Base-by-base conservation (phyloP, 2,113 vertebrate species). In the Trematocara zebra region DNA sequence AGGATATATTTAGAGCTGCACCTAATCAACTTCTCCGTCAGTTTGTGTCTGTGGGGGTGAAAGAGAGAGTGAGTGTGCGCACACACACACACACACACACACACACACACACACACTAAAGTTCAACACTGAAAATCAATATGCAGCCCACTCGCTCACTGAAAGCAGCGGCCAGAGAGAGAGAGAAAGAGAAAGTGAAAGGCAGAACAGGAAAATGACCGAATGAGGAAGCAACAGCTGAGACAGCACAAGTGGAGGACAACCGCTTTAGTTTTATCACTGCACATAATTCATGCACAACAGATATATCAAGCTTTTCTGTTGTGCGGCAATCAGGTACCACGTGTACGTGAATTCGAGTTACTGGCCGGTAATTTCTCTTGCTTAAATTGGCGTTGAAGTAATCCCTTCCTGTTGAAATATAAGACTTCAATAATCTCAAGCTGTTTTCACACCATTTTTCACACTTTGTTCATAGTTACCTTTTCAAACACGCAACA, bases 1-100 rank as follows among this genome's bases (percentile, higher is more conserved):
- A 86, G 92, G 95, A 93, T 96, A 95, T 93, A 96, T 96, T 95
- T 96, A 95, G 93, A 96, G 94, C 93, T 61, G 94, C 91, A 90
- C 86, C 94, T 96, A 95, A 95, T 95, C 95, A 96, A 96, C 94
- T 95, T 94, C 91, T 94, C 89, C 91, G 91, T 92, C 95, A 88
- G 93, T 89, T 89, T 92, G 91, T 93, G 95, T 95, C 91, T 94
- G 91, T 93, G 94, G 87, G 93, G 94, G 94, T 86, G 93, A 90
- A 61, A 83, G 81, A 28, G 86, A 84, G 90, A 89, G 89, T 3
- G 59, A 69, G 80, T 87, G 83, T 78, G 53, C 28, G 2, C 35
- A 14, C 33, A 10, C 67, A 72, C 69, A 33, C 72, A 49, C 69
- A 5, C 35, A 9, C 37, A 2, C 37, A n/a, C 44, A 35, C 47